Evolutionary conservation across 2,797 vertebrate species (phyloP).

Genomic region (Sebastes matsubarae): DNA sequence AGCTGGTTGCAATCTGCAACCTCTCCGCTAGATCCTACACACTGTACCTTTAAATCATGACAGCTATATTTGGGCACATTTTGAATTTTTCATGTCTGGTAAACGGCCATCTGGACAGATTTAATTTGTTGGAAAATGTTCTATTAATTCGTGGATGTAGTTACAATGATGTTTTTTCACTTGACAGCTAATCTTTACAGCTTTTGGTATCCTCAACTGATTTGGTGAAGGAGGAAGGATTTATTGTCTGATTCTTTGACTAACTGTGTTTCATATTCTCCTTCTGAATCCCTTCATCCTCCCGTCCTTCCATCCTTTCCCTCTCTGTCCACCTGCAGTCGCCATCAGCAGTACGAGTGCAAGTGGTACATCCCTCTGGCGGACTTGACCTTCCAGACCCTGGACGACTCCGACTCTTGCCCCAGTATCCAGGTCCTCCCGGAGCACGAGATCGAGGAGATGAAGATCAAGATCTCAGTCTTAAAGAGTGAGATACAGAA

Average conservation of each 20-base stretch:
- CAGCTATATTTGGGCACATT: background rate
- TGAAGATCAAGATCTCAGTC: conserved; percentile 97
- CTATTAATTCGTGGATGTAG: no score
- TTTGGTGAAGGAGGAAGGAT: background rate
- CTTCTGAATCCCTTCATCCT: background rate
- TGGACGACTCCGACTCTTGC: conserved; percentile 91
- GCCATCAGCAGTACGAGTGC: conserved; percentile 97
- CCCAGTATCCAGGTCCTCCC: conserved; percentile 92
- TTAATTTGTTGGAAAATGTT: no score
- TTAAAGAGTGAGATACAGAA: conserved; percentile 97
- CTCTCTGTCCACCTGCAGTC: conserved; percentile 74
- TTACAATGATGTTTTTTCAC: background rate
- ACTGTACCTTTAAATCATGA: background rate
- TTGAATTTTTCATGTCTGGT: background rate
- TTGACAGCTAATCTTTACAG: background rate
- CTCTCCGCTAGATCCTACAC: no score
- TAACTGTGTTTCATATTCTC: background rate
- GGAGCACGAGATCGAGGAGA: conserved; percentile 96
- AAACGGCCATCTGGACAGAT: no score
- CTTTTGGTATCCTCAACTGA: background rate
- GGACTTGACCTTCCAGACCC: conserved; percentile 92
- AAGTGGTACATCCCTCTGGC: conserved; percentile 99
- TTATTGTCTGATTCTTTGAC: background rate
- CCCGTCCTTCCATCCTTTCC: background rate
- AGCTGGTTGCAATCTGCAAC: no score